Evolutionary conservation across 1,140 invertebrate species (phyloP), one percentile per base, ranked within the genome.

Genomic region (Trachymyrmex septentrionalis): DNA sequence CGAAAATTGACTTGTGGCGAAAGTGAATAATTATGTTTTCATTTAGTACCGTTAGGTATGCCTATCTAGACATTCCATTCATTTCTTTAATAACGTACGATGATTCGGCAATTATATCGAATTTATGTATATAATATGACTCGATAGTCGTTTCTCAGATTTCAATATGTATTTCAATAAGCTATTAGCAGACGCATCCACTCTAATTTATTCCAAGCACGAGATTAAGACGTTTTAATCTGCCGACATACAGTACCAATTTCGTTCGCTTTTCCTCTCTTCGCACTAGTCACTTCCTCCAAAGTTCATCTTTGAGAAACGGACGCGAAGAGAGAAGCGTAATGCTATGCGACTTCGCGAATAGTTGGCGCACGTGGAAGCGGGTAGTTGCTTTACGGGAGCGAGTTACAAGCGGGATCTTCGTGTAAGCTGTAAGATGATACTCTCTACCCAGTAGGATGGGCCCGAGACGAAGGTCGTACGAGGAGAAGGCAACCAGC

Each of bases 341-440:
- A 64, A 57, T 55, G 57, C 63, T 55, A 80, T 34, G 67, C 53
- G 53, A 57, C 57, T 34, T 48, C 3, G 73, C 30, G 67, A 38
- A 66, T 61, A 69, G 53, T 78, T 82, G 76, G 16, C 7, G 44
- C 44, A 84, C 72, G 71, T 72, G 86, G 81, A 80, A 84, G 69
- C 53, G 89, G 72, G 61, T 71, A 71, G 89, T 90, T 77, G 88
- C 57, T 90, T 90, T 85, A 87, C 88, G 87, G 89, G 76, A 90
- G 88, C 89, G 89, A 76, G 76, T 87, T 90, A 90, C 88, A 90
- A 90, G 88, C 88, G 59, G 72, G 85, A 92, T 91, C 91, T 87
- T 92, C 89, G 87, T 69, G 66, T 91, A 90, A 92, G 86, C 90
- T 87, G 91, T 92, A 92, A 92, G 88, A 92, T 90, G 91, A 92